These are phyloP conservation scores for Enteromius mattozi DNA, from an alignment of 2,797 vertebrate genomes.

Conservation along the genomic window DNA sequence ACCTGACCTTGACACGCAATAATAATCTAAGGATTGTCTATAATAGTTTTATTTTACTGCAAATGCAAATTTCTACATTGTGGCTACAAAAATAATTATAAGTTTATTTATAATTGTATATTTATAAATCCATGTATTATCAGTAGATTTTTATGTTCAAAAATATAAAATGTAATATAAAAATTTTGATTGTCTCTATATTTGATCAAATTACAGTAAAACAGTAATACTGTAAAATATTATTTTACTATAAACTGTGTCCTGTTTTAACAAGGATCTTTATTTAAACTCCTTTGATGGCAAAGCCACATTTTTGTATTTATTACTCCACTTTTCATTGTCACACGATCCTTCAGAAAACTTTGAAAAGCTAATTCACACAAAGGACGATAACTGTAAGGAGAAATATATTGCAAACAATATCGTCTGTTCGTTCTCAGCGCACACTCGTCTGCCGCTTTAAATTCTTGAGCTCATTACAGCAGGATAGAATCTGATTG, in stretches of 20 bases:
- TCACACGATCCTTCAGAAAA: conserved; percentile 1
- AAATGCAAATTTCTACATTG: not conserved
- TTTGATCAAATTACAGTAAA: not conserved
- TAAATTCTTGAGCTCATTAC: not conserved
- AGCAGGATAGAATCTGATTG: not conserved
- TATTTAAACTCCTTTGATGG: not conserved
- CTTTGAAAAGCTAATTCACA: not conserved
- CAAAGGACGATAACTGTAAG: not conserved
- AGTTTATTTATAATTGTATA: not conserved
- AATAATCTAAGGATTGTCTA: not conserved
- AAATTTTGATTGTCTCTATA: not conserved
- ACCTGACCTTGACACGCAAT: not conserved
- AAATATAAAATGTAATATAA: not conserved
- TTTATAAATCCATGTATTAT: not conserved
- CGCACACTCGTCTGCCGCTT: not conserved
- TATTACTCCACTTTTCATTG: not conserved
- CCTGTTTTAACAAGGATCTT: not conserved
- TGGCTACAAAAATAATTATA: not conserved
- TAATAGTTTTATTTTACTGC: not conserved
- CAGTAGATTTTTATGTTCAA: not conserved
- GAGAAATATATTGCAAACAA: not conserved
- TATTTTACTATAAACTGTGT: not conserved
- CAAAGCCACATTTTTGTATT: not conserved
- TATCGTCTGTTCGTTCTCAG: too few relatives aligned
- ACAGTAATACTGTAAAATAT: not conserved